These are phyloP conservation scores for Candidula unifasciata DNA, from an alignment of 2,888 invertebrate genomes.

Conservation along the genomic window DNA sequence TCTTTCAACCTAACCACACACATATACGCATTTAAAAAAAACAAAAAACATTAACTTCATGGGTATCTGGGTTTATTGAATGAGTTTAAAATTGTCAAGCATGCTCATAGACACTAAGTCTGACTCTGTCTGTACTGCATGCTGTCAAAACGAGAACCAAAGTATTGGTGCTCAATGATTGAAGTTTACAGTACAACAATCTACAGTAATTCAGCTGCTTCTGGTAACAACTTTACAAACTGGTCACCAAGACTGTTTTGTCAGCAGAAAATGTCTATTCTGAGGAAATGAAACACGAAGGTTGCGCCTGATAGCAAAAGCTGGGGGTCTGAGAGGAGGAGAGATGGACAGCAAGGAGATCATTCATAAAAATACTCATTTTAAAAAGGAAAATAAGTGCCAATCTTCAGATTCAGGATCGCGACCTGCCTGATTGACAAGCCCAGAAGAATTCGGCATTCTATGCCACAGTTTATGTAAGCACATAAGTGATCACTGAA, in stretches of 20 bases:
- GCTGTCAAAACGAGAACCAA: too few species aligned
- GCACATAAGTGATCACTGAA: neutral
- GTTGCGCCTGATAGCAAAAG: neutral
- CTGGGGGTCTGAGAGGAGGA: neutral
- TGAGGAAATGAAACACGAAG: neutral
- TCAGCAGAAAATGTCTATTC: neutral
- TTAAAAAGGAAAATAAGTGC: neutral
- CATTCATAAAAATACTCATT: neutral
- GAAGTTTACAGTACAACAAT: too few species aligned
- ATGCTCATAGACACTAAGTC: neutral
- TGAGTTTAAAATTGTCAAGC: neutral
- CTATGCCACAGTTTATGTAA: neutral
- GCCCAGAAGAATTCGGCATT: neutral
- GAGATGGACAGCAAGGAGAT: neutral
- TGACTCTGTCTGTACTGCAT: neutral
- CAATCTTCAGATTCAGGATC: neutral
- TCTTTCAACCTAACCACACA: too few species aligned
- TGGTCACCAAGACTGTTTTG: neutral
- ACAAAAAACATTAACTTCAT: neutral
- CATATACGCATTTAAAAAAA: too few species aligned
- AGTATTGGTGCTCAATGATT: too few species aligned
- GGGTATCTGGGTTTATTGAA: conserved; percentile 16
- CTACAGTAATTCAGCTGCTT: neutral
- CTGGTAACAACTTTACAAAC: neutral
- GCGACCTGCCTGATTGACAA: neutral